Evolutionary conservation across 2,113 vertebrate genomes (phyloP).

Genomic region (Microtus oregoni): DNA sequence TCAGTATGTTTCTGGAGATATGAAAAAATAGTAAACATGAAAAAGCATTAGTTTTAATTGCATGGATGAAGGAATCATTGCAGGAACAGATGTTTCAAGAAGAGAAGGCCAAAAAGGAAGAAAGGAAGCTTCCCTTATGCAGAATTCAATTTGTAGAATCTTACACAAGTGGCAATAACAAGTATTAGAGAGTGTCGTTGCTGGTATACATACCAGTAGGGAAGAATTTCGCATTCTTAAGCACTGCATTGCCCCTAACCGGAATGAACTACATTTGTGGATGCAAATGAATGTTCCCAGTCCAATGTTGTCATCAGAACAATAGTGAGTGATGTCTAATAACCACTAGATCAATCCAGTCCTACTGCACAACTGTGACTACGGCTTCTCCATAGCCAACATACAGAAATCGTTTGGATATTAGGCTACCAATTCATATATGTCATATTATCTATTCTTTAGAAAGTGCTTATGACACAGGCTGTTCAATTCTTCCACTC

Average conservation of each 20-base stretch:
- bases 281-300: conserved; percentile 22
- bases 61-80: background rate
- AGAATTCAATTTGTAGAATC: conserved; percentile 14
- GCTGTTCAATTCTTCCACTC: conserved; percentile 60
- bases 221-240: conserved; percentile 1
- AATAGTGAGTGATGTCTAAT: conserved; percentile 66
- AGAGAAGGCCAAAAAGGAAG: background rate
- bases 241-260: conserved; percentile 16
- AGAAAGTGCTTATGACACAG: conserved; percentile 69
- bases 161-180: conserved; percentile 43
- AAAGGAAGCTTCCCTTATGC: background rate
- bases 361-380: background rate
- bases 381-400: conserved; percentile 23
- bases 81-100: background rate
- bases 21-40: background rate
- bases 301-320: conserved; percentile 39
- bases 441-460: conserved; percentile 65
- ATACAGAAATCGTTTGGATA: conserved; percentile 41
- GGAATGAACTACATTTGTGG: conserved; percentile 15
- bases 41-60: conserved; percentile 49
- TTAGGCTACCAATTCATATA: conserved; percentile 44
- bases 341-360: background rate
- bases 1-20: background rate
- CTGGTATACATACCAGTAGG: background rate
- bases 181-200: background rate